These are phyloP conservation scores for Dolichomitus sp. DNA, from an alignment of 2,888 invertebrate species.

Conservation along the genomic window DNA sequence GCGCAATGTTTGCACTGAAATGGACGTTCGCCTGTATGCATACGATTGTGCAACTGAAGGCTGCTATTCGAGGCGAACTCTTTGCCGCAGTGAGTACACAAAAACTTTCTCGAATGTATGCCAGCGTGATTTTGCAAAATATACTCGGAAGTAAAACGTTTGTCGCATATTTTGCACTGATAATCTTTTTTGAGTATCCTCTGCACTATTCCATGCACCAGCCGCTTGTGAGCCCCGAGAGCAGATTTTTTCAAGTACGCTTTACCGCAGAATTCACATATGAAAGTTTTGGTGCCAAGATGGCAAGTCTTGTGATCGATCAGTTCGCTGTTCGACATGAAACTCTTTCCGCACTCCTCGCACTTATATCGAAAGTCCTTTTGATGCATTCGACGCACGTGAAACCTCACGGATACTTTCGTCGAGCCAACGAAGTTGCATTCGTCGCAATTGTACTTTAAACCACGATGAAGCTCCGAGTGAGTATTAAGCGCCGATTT, in stretches of 20 bases:
- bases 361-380: slow-evolving; percentile 63
- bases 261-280: slow-evolving; percentile 73
- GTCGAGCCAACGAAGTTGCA: slow-evolving; percentile 52
- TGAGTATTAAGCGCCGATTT: slow-evolving; percentile 68
- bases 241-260: slow-evolving; percentile 58
- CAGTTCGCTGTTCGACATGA: slow-evolving; percentile 67
- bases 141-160: slow-evolving; percentile 64
- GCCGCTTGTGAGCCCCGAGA: slow-evolving; percentile 55
- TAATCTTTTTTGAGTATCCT: slow-evolving; percentile 61
- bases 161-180: slow-evolving; percentile 63
- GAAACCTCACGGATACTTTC: slow-evolving; percentile 65
- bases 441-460: slow-evolving; percentile 59
- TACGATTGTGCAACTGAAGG: slow-evolving; percentile 18
- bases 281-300: slow-evolving; percentile 58
- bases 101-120: slow-evolving; percentile 71
- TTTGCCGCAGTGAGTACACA: slow-evolving; percentile 70
- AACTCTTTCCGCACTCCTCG: slow-evolving; percentile 66
- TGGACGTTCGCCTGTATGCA: slow-evolving; percentile 17
- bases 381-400: slow-evolving; percentile 63
- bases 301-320: slow-evolving; percentile 62
- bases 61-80: slow-evolving; percentile 47
- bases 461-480: slow-evolving; percentile 69
- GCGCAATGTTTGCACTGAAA: slow-evolving; percentile 53
- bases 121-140: slow-evolving; percentile 65
- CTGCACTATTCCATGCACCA: slow-evolving; percentile 60